A percentile compares a stretch with the other conserved stretches of the same genome.
These are phyloP conservation scores for Vannuccia rotundouncinata DNA, from an alignment of 2,888 invertebrate genomes.

Conservation along the genomic window DNA sequence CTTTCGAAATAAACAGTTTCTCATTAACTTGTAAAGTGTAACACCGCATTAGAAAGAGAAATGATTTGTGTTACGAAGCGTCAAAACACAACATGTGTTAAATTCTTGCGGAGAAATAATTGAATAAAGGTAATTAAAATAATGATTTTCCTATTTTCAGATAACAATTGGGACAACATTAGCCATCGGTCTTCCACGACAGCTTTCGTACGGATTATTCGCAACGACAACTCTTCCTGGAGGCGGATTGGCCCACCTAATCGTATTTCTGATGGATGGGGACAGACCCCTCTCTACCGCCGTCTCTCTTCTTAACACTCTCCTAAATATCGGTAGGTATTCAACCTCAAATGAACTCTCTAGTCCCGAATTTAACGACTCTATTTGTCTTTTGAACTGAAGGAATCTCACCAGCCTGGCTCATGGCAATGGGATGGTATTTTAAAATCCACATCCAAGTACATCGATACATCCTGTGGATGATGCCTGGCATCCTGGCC, in stretches of 20 bases:
- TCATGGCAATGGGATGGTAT: constrained; percentile 29
- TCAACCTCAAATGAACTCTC: neutral
- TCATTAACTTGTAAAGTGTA: too few relatives aligned
- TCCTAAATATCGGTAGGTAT: constrained; percentile 49
- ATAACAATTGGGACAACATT: constrained; percentile 25
- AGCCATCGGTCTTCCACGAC: constrained; percentile 29
- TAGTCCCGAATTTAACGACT: neutral
- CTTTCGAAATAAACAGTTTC: too few relatives aligned
- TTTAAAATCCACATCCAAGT: constrained; percentile 30
- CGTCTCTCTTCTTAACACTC: constrained; percentile 49
- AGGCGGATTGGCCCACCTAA: constrained; percentile 53
- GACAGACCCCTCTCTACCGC: constrained; percentile 50
- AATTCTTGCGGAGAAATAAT: too few relatives aligned
- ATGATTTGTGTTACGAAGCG: too few relatives aligned
- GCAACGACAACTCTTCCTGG: constrained; percentile 51
- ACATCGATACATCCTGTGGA: constrained; percentile 43
- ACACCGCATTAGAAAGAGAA: too few relatives aligned
- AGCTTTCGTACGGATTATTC: constrained; percentile 50
- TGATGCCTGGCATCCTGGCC: constrained; percentile 48
- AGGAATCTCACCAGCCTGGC: constrained; percentile 35
- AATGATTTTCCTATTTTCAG: neutral
- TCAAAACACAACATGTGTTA: too few relatives aligned
- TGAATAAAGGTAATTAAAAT: too few relatives aligned
- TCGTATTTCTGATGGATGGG: constrained; percentile 49
- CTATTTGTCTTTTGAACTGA: constrained; percentile 10